These are phyloP conservation scores for Zoroaster sp. DNA, from an alignment of 53 echinoderm and acorn worm genomes.

Conservation along the genomic window DNA sequence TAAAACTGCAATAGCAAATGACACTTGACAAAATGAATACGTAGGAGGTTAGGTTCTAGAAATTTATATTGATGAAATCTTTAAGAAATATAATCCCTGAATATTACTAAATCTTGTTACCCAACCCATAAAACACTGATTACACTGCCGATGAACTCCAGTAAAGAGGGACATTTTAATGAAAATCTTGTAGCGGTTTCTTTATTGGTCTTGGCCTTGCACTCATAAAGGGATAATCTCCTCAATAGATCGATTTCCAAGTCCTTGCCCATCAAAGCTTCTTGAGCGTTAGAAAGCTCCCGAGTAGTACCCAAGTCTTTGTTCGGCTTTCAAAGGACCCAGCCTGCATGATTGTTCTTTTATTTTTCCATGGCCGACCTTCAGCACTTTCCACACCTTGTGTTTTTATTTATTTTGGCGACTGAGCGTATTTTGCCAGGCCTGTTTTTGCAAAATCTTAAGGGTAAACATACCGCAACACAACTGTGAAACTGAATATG, in stretches of 20 bases:
- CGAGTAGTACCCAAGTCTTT: background rate
- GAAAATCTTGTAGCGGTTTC: background rate
- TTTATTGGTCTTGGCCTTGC: background rate
- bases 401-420: background rate
- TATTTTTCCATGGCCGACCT: background rate
- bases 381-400: background rate
- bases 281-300: background rate
- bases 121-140: background rate
- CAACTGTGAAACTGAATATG: too few species aligned
- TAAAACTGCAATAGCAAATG: too few species aligned
- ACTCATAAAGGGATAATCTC: background rate
- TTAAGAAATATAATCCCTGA: too few species aligned
- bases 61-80: too few species aligned
- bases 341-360: background rate
- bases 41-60: too few species aligned
- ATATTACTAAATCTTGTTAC: background rate
- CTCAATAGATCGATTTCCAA: too few species aligned
- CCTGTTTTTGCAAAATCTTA: background rate
- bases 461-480: constrained; percentile 20
- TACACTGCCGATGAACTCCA: background rate
- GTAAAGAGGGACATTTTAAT: background rate
- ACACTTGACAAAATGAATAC: too few species aligned
- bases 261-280: background rate
- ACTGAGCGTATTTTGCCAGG: background rate
- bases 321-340: background rate